Evolutionary conservation across 2,113 vertebrate species (phyloP), one percentile per base, ranked within the genome.

Genomic region (Guaruba guarouba): DNA sequence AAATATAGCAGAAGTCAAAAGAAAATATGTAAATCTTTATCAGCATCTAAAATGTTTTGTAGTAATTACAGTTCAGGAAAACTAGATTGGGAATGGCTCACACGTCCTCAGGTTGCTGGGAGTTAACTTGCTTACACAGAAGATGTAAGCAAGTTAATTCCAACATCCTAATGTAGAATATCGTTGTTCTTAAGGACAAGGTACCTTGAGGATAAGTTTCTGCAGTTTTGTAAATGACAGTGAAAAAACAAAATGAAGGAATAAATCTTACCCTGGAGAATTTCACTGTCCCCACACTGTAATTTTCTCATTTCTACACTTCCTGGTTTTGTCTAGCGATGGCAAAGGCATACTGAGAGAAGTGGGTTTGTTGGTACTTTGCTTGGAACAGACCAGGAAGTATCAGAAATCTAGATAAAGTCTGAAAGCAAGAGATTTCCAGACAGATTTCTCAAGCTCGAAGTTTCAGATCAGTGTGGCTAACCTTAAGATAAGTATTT

Each of bases 1-100:
- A 93, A 94, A 77, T 33, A 52, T 10, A 95, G 54, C 95, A 97
- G 92, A 89, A 93, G 77, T 93, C 54, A 85, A 90, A 96, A 92
- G 74, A 93, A 88, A 92, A 82, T 19, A 69, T 8, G 8, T 9
- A 87, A 79, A 63, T 46, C 19, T 24, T 84, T 88, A 75, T 62
- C 86, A 76, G 83, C 73, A 86, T 92, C 46, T 69, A 84, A 79
- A 93, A 73, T 59, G 28, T 82, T 89, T 82, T 63, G 67, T 54
- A 77, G 75, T 35, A 79, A 88, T 77, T 92, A 37, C 15, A 70
- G 63, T 29, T 87, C 73, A 74, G 70, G 70, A 93, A 91, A 91
- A 88, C 19, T 82, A 88, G 67, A 57, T 12, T 85, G 69, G 57
- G 78, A 92, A 82, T 52, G 39, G 31, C 62, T 92, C 74, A 82